Base-by-base conservation (phyloP, 2,113 vertebrate species). In the Halichoeres trimaculatus region DNA sequence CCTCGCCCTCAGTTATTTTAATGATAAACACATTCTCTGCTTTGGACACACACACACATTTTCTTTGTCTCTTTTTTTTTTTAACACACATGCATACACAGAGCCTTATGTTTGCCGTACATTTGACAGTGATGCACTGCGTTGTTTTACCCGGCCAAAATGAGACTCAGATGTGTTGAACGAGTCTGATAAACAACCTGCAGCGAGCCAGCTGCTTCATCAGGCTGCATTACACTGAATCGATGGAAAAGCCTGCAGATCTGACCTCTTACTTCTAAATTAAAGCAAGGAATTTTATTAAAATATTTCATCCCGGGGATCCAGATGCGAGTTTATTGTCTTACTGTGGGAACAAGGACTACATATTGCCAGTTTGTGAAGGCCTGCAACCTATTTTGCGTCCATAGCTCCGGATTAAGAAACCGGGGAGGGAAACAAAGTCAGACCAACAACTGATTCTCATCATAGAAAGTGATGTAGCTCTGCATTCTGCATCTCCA, bases 11-110 rank as follows among this genome's bases (percentile, higher is more conserved):
- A 85, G 83, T 85, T 78, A 82, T 85, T 83, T 83, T 92, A 91
- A 92, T 92, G 68, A 87, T 85, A 90, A 91, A 89, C 91, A 92
- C 65, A 87, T 91, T 90, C 51, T 76, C 74, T 79, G 50, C 77
- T 56, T 68, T 65, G 40, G 61, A 74, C 55, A 52, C 50, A 74
- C 61, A 53, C 54, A 57, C 72, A 30, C 30, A 30, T 6, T 4
- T 30, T 3, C 30, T 30, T n/a, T 24, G 35, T 43, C 43, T 34
- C 38, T 50, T 23, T 53, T 9, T 22, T 60, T 65, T 50, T 40
- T 19, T 0, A 20, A 51, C 56, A 50, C 70, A 55, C 45, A 61
- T 41, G 36, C 64, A 36, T 43, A 34, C 64, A 83, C 76, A 75
- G 79, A 75, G 78, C 53, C 74, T 58, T 71, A 74, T 84, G 76